Percentiles rank a stretch among this genome's conserved stretches.
phyloP scores from a whole-genome alignment of 2,797 vertebrate species.

The Chloroceryle amazona region DNA sequence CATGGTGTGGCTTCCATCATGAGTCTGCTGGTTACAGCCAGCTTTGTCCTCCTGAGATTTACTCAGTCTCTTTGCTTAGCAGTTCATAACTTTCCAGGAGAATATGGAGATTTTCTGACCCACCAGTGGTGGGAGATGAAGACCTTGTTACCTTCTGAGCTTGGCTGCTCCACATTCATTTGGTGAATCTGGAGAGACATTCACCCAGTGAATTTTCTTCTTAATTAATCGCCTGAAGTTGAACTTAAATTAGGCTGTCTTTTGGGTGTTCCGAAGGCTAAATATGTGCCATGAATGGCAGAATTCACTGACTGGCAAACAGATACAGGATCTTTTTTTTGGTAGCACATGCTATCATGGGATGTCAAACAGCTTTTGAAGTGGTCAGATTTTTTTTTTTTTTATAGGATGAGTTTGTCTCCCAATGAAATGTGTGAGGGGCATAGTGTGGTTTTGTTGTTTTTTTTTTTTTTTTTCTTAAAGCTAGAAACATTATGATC shows the following conservation, averaged over 20 bases:
- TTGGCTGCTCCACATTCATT: accelerated
- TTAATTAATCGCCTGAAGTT: background rate
- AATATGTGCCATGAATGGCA: background rate
- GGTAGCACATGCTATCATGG: background rate
- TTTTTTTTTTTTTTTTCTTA: background rate
- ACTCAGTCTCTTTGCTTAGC: background rate
- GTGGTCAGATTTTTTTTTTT: background rate
- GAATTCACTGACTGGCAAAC: background rate
- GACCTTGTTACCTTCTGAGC: background rate
- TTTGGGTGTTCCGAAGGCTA: background rate
- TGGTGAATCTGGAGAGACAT: background rate
- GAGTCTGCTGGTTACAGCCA: background rate
- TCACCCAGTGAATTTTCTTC: background rate
- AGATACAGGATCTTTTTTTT: background rate
- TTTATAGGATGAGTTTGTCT: background rate
- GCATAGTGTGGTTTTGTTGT: too few species aligned
- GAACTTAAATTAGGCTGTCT: background rate
- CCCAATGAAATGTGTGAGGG: background rate
- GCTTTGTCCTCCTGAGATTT: background rate
- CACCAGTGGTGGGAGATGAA: background rate
- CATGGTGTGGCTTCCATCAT: accelerated
- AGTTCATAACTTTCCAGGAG: background rate
- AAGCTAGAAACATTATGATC: background rate
- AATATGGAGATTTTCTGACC: background rate
- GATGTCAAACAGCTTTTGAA: background rate